Percentiles rank a stretch among this genome's conserved stretches.
Conservation (phyloP, 2,797 vertebrate species). For the Apogon hyalosoma region DNA sequence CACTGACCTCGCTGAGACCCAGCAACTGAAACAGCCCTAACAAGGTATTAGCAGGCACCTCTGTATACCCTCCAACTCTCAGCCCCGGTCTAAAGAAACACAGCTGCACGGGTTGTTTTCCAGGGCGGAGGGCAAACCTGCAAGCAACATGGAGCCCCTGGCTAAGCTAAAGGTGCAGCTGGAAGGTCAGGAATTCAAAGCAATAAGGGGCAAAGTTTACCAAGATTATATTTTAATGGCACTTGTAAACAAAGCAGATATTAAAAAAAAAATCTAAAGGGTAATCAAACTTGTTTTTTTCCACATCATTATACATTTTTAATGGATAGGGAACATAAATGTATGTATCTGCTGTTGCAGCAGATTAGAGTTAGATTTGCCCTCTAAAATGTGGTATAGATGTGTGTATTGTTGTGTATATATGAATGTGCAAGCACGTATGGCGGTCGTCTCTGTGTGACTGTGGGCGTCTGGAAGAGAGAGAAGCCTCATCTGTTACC, state of each 20-base stretch:
- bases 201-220: conserved; percentile 44
- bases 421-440: conserved; percentile 70
- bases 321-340: neutral
- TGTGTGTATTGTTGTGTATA: conserved; percentile 53
- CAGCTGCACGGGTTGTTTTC: conserved; percentile 78
- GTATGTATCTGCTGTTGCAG: conserved; percentile 6
- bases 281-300: neutral
- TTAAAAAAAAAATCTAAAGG: neutral
- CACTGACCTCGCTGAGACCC: conserved; percentile 85
- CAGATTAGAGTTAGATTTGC: conserved; percentile 55
- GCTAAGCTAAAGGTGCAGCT: conserved; percentile 71
- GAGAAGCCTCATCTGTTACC: conserved; percentile 87
- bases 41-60: conserved; percentile 87
- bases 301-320: neutral
- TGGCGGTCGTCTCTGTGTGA: conserved; percentile 74
- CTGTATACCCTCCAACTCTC: conserved; percentile 70
- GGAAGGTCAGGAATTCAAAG: conserved; percentile 70
- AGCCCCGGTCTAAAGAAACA: conserved; percentile 77
- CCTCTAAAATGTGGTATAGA: conserved; percentile 64
- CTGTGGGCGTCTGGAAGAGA: conserved; percentile 82
- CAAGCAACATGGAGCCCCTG: conserved; percentile 65
- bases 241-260: conserved; percentile 10
- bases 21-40: conserved; percentile 85
- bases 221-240: conserved; percentile 27
- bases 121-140: conserved; percentile 72